phyloP scores from a whole-genome alignment of 2,113 vertebrate genomes.

The Mirza zaza region DNA sequence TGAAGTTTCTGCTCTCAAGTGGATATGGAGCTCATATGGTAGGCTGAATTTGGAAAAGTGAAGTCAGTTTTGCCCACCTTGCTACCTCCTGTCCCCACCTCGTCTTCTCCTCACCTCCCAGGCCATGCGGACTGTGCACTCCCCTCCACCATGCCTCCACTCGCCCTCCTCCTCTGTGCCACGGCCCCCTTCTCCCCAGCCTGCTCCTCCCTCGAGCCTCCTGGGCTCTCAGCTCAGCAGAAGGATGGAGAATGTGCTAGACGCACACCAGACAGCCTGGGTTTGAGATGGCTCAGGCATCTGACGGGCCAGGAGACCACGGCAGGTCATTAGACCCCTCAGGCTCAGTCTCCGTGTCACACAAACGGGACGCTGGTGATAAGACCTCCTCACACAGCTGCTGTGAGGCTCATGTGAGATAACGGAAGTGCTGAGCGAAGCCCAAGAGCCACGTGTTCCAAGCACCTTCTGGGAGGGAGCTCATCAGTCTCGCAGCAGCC shows the following conservation, averaged over 20 bases:
- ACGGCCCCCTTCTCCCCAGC: not conserved
- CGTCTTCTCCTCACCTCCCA: too few species aligned
- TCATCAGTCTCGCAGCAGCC: not conserved
- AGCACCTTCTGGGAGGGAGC: not conserved
- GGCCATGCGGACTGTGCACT: accelerated
- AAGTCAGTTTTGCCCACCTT: not conserved
- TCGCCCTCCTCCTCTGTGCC: not conserved
- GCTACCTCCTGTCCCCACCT: too few species aligned
- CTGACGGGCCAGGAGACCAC: accelerated
- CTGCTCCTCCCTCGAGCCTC: not conserved
- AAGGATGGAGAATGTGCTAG: not conserved
- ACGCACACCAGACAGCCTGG: not conserved
- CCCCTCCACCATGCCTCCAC: not conserved
- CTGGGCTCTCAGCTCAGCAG: not conserved
- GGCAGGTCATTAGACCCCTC: not conserved
- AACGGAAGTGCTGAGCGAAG: not conserved
- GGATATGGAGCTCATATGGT: not conserved
- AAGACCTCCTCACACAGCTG: not conserved
- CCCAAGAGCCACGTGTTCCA: not conserved
- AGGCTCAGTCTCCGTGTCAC: not conserved
- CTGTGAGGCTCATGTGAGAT: not conserved
- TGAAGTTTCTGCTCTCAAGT: not conserved
- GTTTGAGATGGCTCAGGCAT: not conserved
- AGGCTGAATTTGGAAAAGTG: not conserved
- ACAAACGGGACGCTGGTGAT: not conserved